These are phyloP conservation scores for Drosophila sp. DNA, from an alignment of 1,140 invertebrate genomes.

Conservation along the genomic window DNA sequence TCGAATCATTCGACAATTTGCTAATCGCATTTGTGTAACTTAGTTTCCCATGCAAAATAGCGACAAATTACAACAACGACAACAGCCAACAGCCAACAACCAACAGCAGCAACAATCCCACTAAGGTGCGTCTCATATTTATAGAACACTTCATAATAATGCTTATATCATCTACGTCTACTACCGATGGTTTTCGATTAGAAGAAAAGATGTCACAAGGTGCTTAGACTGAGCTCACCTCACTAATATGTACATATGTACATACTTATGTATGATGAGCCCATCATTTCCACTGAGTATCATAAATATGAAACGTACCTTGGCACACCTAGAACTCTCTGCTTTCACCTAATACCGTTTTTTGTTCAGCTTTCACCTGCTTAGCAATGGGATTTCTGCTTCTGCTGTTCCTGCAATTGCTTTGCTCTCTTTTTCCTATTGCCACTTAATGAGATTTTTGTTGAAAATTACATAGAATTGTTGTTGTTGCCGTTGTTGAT, in stretches of 20 bases:
- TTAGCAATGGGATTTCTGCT: slow-evolving; percentile 12
- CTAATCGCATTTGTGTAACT: slow-evolving; percentile 67
- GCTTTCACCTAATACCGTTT: background rate
- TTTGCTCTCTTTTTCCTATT: slow-evolving; percentile 22
- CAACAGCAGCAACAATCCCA: slow-evolving; percentile 28
- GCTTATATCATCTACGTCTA: too few species aligned
- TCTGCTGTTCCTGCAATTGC: slow-evolving; percentile 1
- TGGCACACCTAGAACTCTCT: background rate
- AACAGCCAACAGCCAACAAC: slow-evolving; percentile 21
- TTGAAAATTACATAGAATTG: slow-evolving; percentile 60
- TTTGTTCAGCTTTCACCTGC: slow-evolving; percentile 29
- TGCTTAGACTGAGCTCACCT: too few species aligned
- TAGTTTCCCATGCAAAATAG: slow-evolving; percentile 66
- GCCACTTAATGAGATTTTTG: slow-evolving; percentile 76
- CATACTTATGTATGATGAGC: too few species aligned
- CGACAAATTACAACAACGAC: slow-evolving; percentile 52
- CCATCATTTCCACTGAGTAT: too few species aligned
- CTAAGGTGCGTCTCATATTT: background rate
- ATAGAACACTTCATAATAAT: too few species aligned
- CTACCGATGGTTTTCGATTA: too few species aligned
- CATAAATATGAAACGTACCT: too few species aligned
- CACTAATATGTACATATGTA: too few species aligned
- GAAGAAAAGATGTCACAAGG: too few species aligned
- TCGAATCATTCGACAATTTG: slow-evolving; percentile 33
- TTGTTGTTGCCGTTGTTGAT: slow-evolving; percentile 29